Evolutionary conservation across 2,888 invertebrate species (phyloP), one percentile per base, ranked within the genome.

Genomic region (Creontiades dilutus): DNA sequence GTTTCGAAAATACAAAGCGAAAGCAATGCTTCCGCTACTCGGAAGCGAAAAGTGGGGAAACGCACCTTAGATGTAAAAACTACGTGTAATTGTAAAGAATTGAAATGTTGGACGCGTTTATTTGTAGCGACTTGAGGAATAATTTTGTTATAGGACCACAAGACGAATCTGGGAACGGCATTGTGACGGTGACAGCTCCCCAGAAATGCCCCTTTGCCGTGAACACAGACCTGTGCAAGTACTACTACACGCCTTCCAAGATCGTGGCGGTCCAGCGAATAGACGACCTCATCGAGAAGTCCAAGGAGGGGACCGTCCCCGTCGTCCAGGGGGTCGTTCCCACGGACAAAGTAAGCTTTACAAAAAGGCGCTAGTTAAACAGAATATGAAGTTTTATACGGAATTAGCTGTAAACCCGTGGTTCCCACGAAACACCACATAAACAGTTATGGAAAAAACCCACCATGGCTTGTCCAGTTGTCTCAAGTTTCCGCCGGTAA

Each of bases 241-340:
- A 78, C 28, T 90, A 91, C 84, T 91, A 90, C 85, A 87, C 86
- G 9, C 91, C 90, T 2, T 89, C 89, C 14, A 90, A 90, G 80
- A 76, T 91, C 3, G 61, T 86, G 27, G 78, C 89, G 13, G 91
- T 91, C 5, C 90, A 91, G 27, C 89, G 86, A 37, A 90, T 91
- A n/a, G 91, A 91, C 61, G 91, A 91, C 28, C 75, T 91, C 37
- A 91, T 91, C 0, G 88, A 89, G 16, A 86, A 89, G 46, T 37
- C 90, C 27, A 89, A 90, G 76, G 90, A 89, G 46, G 80, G 88
- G 7, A 89, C 86, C 5, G 90, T 90, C 11, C 91, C 91, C 12
- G 91, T 91, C 28, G 86, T 91, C 9, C 89, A 90, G 61, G 90
- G 90, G 14, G 61, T 90, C 47, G 23, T 90, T 16, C 76, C 28